Evolutionary conservation across 1,140 invertebrate genomes (phyloP).

Genomic region (Teleopsis dalmanni): DNA sequence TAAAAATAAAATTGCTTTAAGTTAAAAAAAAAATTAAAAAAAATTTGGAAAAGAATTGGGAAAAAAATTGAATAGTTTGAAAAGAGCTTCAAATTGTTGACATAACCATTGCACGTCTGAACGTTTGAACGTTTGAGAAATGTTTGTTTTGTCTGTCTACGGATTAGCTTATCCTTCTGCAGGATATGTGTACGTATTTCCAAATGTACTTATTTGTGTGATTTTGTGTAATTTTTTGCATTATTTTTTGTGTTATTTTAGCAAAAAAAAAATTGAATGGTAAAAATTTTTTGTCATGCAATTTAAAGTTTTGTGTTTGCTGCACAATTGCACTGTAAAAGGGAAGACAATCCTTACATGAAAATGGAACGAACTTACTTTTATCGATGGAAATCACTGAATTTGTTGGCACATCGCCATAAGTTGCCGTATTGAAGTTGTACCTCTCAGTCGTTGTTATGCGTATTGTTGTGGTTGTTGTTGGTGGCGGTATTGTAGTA

Average conservation of each 20-base stretch:
- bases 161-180: no score
- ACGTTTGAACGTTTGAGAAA: no score
- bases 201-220: neutral
- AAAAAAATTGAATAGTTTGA: neutral
- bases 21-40: neutral
- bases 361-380: slow-evolving; percentile 27
- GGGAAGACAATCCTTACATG: no score
- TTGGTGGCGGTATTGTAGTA: slow-evolving; percentile 38
- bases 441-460: slow-evolving; percentile 28
- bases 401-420: slow-evolving; percentile 31
- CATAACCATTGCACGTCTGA: neutral
- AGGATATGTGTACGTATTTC: neutral
- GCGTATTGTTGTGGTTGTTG: slow-evolving; percentile 32
- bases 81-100: neutral
- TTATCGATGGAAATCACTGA: slow-evolving; percentile 39
- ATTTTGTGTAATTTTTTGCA: neutral
- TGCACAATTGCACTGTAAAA: no score
- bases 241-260: neutral
- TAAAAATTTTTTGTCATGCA: slow-evolving; percentile 5
- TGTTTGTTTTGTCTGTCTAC: no score
- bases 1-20: no score
- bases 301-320: no score
- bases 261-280: neutral
- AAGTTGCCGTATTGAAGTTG: slow-evolving; percentile 23
- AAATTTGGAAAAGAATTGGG: neutral